Base-by-base conservation (phyloP, 2,797 vertebrate genomes). In the Orestias chungarensis region DNA sequence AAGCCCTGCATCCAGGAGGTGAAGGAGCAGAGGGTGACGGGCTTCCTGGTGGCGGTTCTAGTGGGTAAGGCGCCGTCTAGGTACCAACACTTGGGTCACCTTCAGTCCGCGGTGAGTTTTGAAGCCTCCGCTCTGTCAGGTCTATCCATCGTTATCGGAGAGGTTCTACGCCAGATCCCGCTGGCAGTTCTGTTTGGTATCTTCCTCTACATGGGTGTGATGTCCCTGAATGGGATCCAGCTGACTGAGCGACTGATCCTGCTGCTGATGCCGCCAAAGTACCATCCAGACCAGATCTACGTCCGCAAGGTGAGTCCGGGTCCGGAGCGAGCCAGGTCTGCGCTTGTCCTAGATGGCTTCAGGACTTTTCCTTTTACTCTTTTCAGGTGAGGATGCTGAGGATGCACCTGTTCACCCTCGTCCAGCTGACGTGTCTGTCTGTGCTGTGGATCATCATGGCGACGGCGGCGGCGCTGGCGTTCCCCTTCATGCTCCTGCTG, bases 131-230 rank as follows among this genome's bases (percentile, higher is more conserved):
- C 23, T 69, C 73, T 1, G 29, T 31, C 81, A 95, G 94, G 94
- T 70, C 77, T 95, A 52, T 95, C 94, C 29, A 95, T 98, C 0
- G 97, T 98, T 49, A 97, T 98, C 0, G 96, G 96, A 20, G 94
- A 97, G 29, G 93, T 97, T 42, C 94, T 98, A 59, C 92, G 95
- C 50, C 91, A 96, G 93, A 97, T 98, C 68, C 97, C 97, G 0
- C 84, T 98, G 64, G 96, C 97, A 0, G 97, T 98, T 40, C 95
- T 98, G 66, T 98, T 98, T 3, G 97, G 97, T 18, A 97, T 98
- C 82, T 98, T 98, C 86, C 94, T 97, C 38, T 97, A 98, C 86
- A 98, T 98, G 97, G 97, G 97, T 0, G 95, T 98, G 57, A 97
- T 97, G 84, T 98, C 97, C 0, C 93, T 98, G 20, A 97, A 97